Percentiles rank a stretch among this genome's conserved stretches.
These are phyloP conservation scores for Delia radicum DNA, from an alignment of 1,140 invertebrate species.

Conservation along the genomic window DNA sequence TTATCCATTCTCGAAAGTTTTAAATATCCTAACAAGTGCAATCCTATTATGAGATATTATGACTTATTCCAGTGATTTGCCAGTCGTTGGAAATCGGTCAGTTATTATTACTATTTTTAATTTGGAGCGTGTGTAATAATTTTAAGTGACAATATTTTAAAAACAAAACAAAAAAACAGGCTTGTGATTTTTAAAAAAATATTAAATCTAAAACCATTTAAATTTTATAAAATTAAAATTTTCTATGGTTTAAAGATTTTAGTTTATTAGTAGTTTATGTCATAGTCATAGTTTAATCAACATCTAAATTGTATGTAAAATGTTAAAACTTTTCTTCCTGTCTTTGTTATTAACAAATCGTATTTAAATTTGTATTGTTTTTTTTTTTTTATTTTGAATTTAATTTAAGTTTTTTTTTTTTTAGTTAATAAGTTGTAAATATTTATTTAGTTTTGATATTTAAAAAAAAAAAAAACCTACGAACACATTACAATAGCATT, in stretches of 20 bases:
- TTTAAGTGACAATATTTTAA: neutral
- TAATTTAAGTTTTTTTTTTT: neutral
- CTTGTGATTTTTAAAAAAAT: slow-evolving; percentile 13
- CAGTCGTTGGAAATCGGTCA: neutral
- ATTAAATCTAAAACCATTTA: neutral
- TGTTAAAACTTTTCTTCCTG: neutral
- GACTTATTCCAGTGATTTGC: neutral
- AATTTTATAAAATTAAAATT: neutral
- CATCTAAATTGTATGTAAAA: neutral
- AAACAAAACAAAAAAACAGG: neutral
- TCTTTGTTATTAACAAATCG: neutral
- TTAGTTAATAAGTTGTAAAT: neutral
- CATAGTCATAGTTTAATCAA: neutral
- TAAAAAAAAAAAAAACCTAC: neutral
- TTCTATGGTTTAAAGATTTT: neutral
- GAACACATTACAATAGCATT: neutral
- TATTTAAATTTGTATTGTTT: no score
- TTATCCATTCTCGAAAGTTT: no score
- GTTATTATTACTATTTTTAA: neutral
- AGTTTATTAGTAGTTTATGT: neutral
- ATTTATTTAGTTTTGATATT: neutral
- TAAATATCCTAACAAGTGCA: neutral
- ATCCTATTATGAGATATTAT: no score
- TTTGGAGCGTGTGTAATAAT: no score
- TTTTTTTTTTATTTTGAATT: neutral